Conservation (phyloP, 1,140 invertebrate species). For the Drosophila nigrodunni region DNA sequence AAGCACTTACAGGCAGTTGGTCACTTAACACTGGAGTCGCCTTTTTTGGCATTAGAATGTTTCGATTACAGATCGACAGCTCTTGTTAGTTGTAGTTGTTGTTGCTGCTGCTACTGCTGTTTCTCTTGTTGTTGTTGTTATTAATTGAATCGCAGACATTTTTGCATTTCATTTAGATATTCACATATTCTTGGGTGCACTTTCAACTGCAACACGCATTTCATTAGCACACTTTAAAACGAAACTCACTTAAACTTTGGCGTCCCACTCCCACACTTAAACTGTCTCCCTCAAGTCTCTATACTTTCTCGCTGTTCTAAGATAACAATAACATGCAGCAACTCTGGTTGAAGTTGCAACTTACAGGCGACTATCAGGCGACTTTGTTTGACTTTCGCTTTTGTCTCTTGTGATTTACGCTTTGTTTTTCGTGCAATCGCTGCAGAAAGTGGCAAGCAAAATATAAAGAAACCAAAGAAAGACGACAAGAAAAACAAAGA, state of each 20-base stretch:
- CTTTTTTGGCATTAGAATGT: constrained; percentile 42
- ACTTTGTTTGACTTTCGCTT: constrained; percentile 28
- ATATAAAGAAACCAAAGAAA: neutral
- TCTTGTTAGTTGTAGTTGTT: neutral
- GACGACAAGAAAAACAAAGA: neutral
- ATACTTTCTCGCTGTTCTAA: neutral
- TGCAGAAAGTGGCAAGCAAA: constrained; percentile 22
- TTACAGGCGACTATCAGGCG: constrained; percentile 26
- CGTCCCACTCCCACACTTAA: neutral
- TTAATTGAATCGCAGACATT: constrained; percentile 35
- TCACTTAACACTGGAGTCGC: constrained; percentile 32
- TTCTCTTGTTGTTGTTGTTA: constrained; percentile 16
- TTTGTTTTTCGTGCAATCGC: constrained; percentile 36
- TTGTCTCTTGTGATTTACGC: constrained; percentile 33
- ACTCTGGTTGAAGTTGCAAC: neutral
- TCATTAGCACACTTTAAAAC: constrained; percentile 17
- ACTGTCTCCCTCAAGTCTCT: neutral
- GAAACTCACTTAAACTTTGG: neutral
- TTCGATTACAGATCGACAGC: constrained; percentile 18
- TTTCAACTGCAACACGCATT: constrained; percentile 26
- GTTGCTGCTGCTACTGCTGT: constrained; percentile 9
- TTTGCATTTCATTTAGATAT: constrained; percentile 19
- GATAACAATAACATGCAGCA: constrained; percentile 2
- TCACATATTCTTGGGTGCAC: constrained; percentile 33
- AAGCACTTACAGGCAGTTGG: constrained; percentile 9